phyloP scores from a whole-genome alignment of 1,140 invertebrate genomes.

The Vollenhovia emeryi region DNA sequence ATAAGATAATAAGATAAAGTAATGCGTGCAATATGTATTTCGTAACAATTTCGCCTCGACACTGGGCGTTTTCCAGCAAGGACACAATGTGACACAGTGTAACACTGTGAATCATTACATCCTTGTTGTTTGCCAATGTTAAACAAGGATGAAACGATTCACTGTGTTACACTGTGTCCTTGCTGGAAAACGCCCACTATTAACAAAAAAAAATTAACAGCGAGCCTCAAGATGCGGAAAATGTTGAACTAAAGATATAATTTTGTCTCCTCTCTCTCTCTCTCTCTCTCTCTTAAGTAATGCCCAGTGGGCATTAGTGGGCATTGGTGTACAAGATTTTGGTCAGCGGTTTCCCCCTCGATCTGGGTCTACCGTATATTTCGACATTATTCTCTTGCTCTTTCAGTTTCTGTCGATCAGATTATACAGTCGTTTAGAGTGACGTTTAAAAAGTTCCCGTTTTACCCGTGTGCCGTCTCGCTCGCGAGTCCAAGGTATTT shows the following conservation, averaged over 20 bases:
- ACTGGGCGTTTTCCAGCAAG: too few species aligned
- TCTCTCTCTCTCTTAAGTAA: too few species aligned
- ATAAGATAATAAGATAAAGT: too few species aligned
- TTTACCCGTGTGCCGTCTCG: neutral
- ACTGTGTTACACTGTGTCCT: too few species aligned
- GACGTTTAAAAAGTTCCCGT: neutral
- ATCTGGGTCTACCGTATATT: neutral
- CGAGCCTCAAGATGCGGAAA: neutral
- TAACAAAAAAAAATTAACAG: neutral
- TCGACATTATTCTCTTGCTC: neutral
- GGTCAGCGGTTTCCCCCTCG: too few species aligned
- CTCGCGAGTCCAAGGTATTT: neutral
- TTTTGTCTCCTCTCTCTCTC: neutral
- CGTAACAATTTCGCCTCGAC: neutral
- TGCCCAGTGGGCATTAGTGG: too few species aligned
- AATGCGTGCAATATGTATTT: constrained; percentile 1
- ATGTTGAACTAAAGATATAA: neutral
- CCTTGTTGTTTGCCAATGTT: too few species aligned
- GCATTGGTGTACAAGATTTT: too few species aligned
- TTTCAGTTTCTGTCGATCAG: neutral
- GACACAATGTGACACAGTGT: too few species aligned
- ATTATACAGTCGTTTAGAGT: neutral
- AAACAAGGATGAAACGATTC: too few species aligned
- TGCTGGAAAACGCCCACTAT: too few species aligned
- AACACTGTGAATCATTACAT: too few species aligned